Base-by-base conservation (phyloP, 2,888 invertebrate species). In the Trichopoda pennipes region DNA sequence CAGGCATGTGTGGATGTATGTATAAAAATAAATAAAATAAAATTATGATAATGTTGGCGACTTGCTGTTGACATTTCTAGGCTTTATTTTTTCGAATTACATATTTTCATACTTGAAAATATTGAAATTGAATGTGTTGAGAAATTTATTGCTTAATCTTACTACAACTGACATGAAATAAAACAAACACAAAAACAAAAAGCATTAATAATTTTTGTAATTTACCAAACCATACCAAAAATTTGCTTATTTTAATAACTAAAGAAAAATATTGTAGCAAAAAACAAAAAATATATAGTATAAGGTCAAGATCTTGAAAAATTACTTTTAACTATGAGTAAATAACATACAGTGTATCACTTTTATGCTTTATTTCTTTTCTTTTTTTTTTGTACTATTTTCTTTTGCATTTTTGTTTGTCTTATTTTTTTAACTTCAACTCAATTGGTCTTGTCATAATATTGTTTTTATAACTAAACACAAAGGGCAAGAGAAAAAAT, bases 301-400 rank as follows among this genome's bases (percentile, higher is more conserved):
- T 77, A 81, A 78, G 81, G 77, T 78, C 81, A 78, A 74, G 78
- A 81, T 78, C 81, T 81, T 74, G 73, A 81, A 81, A 61, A 66
- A 35, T 47, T 28, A 32, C 32, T 1, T 69, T 28, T 2, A 28
- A 28, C 17, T 16, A 44, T 64, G 17, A 44, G 28, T 32, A 55
- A 42, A 55, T 38, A 21, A 23, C 9, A 32, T 42, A 32, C 19
- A 42, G 21, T 60, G 19, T 60, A 60, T 42, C 19, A 23, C 10
- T 12, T 23, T 51, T 19, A 14, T 32, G 32, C 51, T 42, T 69
- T 42, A 38, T 42, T 51, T 42, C 17, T 23, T 19, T 56, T 16
- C 7, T 23, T 19, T 32, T 44, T 47, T 32, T 72, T 10, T 28
- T 32, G 2, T 44, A 60, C 60, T 44, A 56, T 47, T 60, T 44